A percentile compares a stretch with the other conserved stretches of the same genome.
Evolutionary conservation across 2,797 vertebrate genomes (phyloP).

Genomic region (Remorina albescens): DNA sequence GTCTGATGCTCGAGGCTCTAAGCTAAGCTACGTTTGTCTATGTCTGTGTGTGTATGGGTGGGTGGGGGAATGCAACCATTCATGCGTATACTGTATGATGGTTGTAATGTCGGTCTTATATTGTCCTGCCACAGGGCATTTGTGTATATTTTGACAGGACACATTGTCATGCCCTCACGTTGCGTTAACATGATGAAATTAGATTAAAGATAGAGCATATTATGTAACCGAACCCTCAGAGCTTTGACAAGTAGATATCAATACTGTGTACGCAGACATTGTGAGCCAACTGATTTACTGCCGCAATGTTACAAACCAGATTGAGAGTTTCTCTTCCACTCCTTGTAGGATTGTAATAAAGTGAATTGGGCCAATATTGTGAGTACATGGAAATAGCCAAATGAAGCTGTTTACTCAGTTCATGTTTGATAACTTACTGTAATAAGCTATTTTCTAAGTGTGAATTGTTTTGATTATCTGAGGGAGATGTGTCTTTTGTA

Average conservation of each 20-base stretch:
- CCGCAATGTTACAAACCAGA: slow-evolving; percentile 22
- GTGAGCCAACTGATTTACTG: slow-evolving; percentile 41
- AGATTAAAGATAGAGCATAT: slow-evolving; percentile 19
- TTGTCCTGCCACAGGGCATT: background rate
- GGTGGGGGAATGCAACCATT: slow-evolving; percentile 27
- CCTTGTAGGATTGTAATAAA: background rate
- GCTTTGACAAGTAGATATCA: slow-evolving; percentile 40
- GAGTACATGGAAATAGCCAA: background rate
- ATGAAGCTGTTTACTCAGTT: slow-evolving; percentile 3
- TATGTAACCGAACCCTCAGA: slow-evolving; percentile 14
- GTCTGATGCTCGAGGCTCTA: slow-evolving; percentile 55
- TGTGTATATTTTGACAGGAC: slow-evolving; percentile 38
- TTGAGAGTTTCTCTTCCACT: slow-evolving; percentile 1
- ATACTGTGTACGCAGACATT: slow-evolving; percentile 35
- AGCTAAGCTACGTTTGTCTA: slow-evolving; percentile 34
- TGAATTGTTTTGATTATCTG: background rate
- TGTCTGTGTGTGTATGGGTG: slow-evolving; percentile 4
- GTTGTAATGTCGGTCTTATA: slow-evolving; percentile 30
- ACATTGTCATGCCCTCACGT: slow-evolving; percentile 19
- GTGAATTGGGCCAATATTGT: slow-evolving; percentile 7
- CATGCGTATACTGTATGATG: slow-evolving; percentile 21
- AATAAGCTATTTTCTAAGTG: slow-evolving; percentile 14
- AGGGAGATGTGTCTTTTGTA: slow-evolving; percentile 1
- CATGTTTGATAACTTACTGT: slow-evolving; percentile 8
- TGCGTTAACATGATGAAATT: slow-evolving; percentile 40